A percentile compares a stretch with the other conserved stretches of the same genome.
These are phyloP conservation scores for Urocolius indicus DNA, from an alignment of 2,113 vertebrate genomes.

Conservation along the genomic window DNA sequence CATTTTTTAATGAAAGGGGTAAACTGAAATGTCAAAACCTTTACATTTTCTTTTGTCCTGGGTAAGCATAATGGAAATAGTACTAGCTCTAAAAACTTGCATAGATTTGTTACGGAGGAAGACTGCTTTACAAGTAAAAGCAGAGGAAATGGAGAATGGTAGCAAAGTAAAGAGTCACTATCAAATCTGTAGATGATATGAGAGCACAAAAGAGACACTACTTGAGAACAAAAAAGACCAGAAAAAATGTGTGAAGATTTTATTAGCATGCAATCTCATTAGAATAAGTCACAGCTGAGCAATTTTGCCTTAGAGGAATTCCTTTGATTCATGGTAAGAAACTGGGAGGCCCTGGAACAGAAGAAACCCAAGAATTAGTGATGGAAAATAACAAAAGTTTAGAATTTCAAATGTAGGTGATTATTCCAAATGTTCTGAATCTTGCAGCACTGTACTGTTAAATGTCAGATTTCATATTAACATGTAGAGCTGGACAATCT, in stretches of 20 bases:
- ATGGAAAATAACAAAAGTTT: conserved; percentile 14
- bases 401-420: background rate
- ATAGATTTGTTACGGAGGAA: background rate
- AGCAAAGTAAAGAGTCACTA: background rate
- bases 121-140: background rate
- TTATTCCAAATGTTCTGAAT: conserved; percentile 19
- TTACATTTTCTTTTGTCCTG: conserved; percentile 1
- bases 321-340: conserved; percentile 35
- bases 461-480: background rate
- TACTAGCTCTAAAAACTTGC: background rate
- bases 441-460: background rate
- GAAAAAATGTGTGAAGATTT: background rate
- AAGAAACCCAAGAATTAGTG: conserved; percentile 31
- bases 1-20: background rate
- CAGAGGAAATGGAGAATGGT: background rate
- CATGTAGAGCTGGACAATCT: background rate
- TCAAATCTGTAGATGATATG: background rate
- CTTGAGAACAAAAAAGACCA: background rate
- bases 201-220: background rate
- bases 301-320: conserved; percentile 48
- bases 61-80: background rate
- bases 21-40: background rate
- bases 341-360: background rate
- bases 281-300: background rate
- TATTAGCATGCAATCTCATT: conserved; percentile 23